Base-by-base conservation (phyloP, 2,113 vertebrate species). In the Miniopterus natalensis region DNA sequence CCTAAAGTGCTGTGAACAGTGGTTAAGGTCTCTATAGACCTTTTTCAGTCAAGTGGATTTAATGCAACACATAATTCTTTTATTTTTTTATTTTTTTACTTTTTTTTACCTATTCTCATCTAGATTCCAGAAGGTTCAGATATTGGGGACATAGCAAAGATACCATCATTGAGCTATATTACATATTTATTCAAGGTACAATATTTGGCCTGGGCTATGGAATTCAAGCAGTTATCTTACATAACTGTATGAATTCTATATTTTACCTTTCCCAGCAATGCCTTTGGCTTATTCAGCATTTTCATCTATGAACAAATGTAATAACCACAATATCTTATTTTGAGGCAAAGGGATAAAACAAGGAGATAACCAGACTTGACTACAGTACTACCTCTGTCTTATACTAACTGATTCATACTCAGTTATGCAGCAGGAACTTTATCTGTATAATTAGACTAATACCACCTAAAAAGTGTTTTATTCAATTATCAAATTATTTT, bases 371-470 rank as follows among this genome's bases (percentile, higher is more conserved):
- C 75, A 31, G 25, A 49, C 53, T 92, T 59, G 27, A 92, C 3
- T 87, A 83, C 12, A 90, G 4, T 90, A 83, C 9, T 77, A 83
- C 29, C 5, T 91, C 71, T 86, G 66, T 90, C 53, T 90, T 78
- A 40, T 21, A 25, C 27, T 79, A 88, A 93, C 9, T 87, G 21
- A 90, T 92, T 78, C 9, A 89, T 57, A 53, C 11, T 71, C 47
- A 36, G 2, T 83, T 73, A 31, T 66, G 6, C 70, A 20, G 89
- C 45, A 90, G n/a, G 18, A 94, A 90, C 9, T 66, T 73, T 66
- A 89, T 71, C 53, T 95, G 42, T 47, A 90, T 51, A 95, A 85
- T 73, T 78, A 86, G 42, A 92, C 23, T 94, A 88, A 77, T 59
- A 84, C 3, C 4, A 3, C 53, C 20, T 0, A 21, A 36, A 93